phyloP scores from a whole-genome alignment of 1,140 invertebrate genomes.

The Meloidogyne hapla region DNA sequence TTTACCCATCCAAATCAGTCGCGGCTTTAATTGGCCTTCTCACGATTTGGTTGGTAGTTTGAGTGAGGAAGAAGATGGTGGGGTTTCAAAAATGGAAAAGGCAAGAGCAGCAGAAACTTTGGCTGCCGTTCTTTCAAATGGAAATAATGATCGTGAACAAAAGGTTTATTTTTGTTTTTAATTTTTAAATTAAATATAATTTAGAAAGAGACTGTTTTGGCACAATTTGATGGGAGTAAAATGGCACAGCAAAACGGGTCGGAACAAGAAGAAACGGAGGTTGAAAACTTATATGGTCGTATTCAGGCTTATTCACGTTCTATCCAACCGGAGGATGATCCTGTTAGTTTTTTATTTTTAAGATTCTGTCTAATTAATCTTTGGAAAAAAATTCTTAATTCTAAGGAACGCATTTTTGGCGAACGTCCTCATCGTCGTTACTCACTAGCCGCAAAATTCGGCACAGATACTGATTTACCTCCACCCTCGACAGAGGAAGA shows the following conservation, averaged over 20 bases:
- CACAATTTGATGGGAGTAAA: constrained; percentile 1
- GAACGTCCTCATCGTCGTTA: constrained; percentile 21
- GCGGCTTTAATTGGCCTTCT: constrained; percentile 14
- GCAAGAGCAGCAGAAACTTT: background rate
- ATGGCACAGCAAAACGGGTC: constrained; percentile 6
- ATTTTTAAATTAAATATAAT: background rate
- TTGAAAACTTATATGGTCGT: constrained; percentile 23
- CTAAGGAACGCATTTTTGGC: constrained; percentile 24
- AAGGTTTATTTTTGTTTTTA: background rate
- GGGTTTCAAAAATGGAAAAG: background rate
- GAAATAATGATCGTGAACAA: constrained; percentile 3
- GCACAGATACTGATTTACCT: too few species aligned
- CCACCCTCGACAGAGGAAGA: background rate
- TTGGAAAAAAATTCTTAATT: background rate
- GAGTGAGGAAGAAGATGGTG: constrained; percentile 22
- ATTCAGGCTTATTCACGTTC: constrained; percentile 37
- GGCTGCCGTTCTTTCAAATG: background rate
- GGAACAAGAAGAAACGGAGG: constrained; percentile 17
- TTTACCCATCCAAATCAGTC: constrained; percentile 25
- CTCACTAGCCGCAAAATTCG: constrained; percentile 8
- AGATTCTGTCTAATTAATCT: too few species aligned
- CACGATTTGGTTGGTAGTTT: constrained; percentile 15
- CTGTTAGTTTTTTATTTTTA: constrained; percentile 7
- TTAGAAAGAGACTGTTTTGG: background rate
- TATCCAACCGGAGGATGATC: constrained; percentile 34